These are phyloP conservation scores for Uromys caudimaculatus DNA, from an alignment of 2,797 vertebrate genomes.

Conservation along the genomic window DNA sequence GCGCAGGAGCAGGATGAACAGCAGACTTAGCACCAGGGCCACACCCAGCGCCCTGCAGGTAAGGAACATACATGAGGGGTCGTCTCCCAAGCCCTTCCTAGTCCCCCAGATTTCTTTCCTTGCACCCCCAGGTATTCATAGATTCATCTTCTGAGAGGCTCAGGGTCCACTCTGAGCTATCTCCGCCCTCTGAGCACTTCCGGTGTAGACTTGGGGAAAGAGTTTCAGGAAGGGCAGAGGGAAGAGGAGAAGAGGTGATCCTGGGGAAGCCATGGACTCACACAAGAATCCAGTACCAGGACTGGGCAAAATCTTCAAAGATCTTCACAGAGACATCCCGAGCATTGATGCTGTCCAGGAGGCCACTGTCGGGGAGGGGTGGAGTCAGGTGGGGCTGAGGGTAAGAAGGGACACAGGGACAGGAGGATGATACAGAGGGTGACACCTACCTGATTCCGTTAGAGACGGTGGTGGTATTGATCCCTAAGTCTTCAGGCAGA, in stretches of 20 bases:
- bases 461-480: slow-evolving; percentile 81
- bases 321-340: slow-evolving; percentile 90
- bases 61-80: background rate
- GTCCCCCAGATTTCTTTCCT: background rate
- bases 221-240: background rate
- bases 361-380: slow-evolving; percentile 65
- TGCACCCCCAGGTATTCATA: background rate
- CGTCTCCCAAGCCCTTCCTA: background rate
- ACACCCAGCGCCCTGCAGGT: slow-evolving; percentile 89
- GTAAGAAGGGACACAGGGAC: background rate
- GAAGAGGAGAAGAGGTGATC: too few relatives aligned
- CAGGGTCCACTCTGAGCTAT: background rate
- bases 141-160: background rate
- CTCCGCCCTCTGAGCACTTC: background rate
- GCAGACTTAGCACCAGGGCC: slow-evolving; percentile 91
- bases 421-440: background rate
- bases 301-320: slow-evolving; percentile 93
- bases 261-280: slow-evolving; percentile 86
- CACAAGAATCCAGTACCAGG: slow-evolving; percentile 96
- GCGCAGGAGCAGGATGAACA: slow-evolving; percentile 93
- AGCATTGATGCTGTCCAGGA: slow-evolving; percentile 79
- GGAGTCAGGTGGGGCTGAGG: background rate
- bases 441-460: slow-evolving; percentile 88
- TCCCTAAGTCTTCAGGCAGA: background rate
- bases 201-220: background rate